These are phyloP conservation scores for Colostygia pectinataria DNA, from an alignment of 2,888 invertebrate genomes.

Conservation along the genomic window DNA sequence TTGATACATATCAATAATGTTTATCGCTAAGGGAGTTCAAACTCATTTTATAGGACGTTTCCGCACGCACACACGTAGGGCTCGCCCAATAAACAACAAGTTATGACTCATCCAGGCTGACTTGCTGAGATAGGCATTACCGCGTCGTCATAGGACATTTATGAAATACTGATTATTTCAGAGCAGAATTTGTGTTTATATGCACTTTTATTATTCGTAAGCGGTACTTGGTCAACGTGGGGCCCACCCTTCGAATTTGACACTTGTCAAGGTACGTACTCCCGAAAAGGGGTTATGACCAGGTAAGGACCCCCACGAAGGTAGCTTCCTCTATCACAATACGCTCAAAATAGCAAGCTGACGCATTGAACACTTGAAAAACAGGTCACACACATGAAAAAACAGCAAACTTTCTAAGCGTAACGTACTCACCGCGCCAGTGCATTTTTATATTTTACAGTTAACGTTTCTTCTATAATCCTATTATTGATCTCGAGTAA, in stretches of 20 bases:
- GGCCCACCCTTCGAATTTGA: conserved; percentile 76
- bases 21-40: conserved; percentile 64
- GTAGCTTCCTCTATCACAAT: conserved; percentile 36
- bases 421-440: conserved; percentile 94
- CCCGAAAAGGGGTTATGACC: conserved; percentile 68
- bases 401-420: conserved; percentile 79
- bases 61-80: conserved; percentile 62
- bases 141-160: conserved; percentile 64
- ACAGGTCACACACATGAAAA: conserved; percentile 58
- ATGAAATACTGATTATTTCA: conserved; percentile 48
- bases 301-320: conserved; percentile 49
- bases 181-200: conserved; percentile 35
- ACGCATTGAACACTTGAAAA: conserved; percentile 45
- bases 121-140: conserved; percentile 68
- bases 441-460: conserved; percentile 97
- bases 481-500: conserved; percentile 99
- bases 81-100: conserved; percentile 61
- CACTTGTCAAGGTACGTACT: conserved; percentile 73
- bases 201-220: conserved; percentile 38
- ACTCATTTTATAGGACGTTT: conserved; percentile 71
- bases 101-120: conserved; percentile 71
- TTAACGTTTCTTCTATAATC: conserved; percentile 98
- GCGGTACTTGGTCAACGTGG: conserved; percentile 70
- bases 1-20: conserved; percentile 52
- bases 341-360: conserved; percentile 34